Base-by-base conservation (phyloP, 1,140 invertebrate species). In the Subanguina moxae region DNA sequence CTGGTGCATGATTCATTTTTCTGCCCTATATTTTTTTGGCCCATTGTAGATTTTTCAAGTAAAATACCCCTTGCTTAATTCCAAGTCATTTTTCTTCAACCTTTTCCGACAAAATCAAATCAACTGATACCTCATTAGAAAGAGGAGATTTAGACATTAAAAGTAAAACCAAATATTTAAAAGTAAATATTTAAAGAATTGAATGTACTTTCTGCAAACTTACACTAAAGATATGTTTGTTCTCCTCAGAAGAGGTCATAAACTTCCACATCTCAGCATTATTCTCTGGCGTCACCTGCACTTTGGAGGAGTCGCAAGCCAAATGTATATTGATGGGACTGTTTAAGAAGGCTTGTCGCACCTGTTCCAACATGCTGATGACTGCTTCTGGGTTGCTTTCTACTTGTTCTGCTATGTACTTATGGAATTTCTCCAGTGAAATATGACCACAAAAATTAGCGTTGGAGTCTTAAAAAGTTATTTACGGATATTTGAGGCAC, bases 341-440 rank as follows among this genome's bases (percentile, higher is more conserved):
- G 1, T 25, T 17, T 1, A 73, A 57, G 27, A 74, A 58, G 8
- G 28, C 48, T 1, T 43, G 19, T 8, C 63, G 42, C 8, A 73
- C 23, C 3, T 48, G 32, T 19, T 73, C 45, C n/a, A 73, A 28
- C 7, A 28, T 21, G 8, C 28, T 30, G 27, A 73, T 27, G 9
- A 76, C 52, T 9, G 11, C 19, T 8, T 56, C 46, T 19, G 52
- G 38, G 28, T 71, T 32, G 5, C 11, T 19, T 56, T 76, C 67
- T 0, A 69, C 7, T 19, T 23, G 17, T n/a, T 52, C 66, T 0
- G 73, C 67, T 23, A 76, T 57, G 0, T 68, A 15, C 15, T 48
- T 52, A 42, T 76, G 74, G 21, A 74, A 74, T n/a, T 76, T 76
- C 30, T 74, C 65, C 0, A 73, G 48, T 8, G 23, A 45, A 21